These are phyloP conservation scores for Laterallus jamaicensis DNA, from an alignment of 2,113 vertebrate species.

Conservation along the genomic window DNA sequence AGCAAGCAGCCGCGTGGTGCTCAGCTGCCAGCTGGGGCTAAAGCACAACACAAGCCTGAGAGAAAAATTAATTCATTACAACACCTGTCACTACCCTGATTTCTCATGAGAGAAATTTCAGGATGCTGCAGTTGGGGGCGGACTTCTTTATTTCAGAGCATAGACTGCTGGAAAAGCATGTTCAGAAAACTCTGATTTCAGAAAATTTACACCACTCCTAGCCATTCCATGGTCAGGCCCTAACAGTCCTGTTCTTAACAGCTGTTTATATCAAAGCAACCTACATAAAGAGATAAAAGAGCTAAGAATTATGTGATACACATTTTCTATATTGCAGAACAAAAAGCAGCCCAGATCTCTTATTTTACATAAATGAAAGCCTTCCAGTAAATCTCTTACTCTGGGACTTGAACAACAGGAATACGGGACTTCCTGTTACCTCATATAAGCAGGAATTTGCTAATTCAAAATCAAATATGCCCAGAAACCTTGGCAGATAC, in stretches of 20 bases:
- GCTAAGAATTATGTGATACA: neutral
- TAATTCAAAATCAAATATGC: neutral
- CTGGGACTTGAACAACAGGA: neutral
- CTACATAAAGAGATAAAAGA: neutral
- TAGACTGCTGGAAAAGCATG: neutral
- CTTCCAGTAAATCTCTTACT: neutral
- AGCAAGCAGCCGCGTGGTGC: too few relatives aligned
- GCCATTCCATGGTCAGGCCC: neutral
- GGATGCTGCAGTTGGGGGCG: neutral
- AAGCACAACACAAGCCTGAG: neutral
- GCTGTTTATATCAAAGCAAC: neutral
- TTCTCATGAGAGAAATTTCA: neutral
- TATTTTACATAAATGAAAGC: neutral
- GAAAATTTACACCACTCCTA: neutral
- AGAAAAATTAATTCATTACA: neutral
- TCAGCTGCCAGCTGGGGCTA: too few relatives aligned
- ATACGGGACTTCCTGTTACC: neutral
- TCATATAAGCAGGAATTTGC: neutral
- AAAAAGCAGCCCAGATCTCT: neutral
- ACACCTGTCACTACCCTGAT: neutral
- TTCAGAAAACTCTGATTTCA: neutral
- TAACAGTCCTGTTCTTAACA: neutral
- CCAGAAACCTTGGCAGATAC: neutral
- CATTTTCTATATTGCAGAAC: neutral
- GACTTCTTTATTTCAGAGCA: neutral